A percentile compares a stretch with the other conserved stretches of the same genome.
These are phyloP conservation scores for Semotilus atromaculatus DNA, from an alignment of 2,797 vertebrate species.

Conservation along the genomic window DNA sequence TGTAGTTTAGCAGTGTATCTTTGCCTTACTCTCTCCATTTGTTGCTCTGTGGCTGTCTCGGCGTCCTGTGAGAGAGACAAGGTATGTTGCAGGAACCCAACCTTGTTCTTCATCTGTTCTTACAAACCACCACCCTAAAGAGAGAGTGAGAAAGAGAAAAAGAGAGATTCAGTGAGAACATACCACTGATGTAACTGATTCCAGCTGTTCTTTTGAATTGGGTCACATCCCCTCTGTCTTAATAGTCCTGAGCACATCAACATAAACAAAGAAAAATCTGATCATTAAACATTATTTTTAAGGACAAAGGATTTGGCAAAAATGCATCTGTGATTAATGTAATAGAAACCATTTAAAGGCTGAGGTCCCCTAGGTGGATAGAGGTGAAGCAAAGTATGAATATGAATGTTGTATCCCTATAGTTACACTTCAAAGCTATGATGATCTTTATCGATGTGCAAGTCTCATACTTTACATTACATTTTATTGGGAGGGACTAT, in stretches of 20 bases:
- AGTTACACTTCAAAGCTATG: background rate
- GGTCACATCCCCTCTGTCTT: slow-evolving; percentile 33
- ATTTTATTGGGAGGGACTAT: background rate
- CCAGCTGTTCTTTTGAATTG: slow-evolving; percentile 46
- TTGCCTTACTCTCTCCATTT: slow-evolving; percentile 90
- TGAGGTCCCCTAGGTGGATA: background rate
- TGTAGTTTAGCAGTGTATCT: slow-evolving; percentile 12
- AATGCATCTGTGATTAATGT: background rate
- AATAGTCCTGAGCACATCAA: background rate
- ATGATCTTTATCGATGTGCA: background rate
- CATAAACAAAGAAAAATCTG: background rate
- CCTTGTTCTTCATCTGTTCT: slow-evolving; percentile 97
- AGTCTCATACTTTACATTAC: background rate
- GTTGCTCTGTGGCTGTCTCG: slow-evolving; percentile 91
- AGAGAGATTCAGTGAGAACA: slow-evolving; percentile 18
- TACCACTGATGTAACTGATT: slow-evolving; percentile 49
- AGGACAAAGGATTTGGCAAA: background rate
- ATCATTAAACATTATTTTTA: background rate
- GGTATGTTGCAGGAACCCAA: slow-evolving; percentile 96
- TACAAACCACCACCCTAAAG: slow-evolving; percentile 97
- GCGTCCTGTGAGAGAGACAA: slow-evolving; percentile 92
- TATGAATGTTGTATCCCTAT: background rate
- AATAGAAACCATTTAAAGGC: background rate
- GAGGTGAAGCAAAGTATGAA: background rate
- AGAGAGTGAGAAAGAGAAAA: slow-evolving; percentile 24